Base-by-base conservation (phyloP, 2,888 invertebrate genomes). In the Achlya flavicornis region DNA sequence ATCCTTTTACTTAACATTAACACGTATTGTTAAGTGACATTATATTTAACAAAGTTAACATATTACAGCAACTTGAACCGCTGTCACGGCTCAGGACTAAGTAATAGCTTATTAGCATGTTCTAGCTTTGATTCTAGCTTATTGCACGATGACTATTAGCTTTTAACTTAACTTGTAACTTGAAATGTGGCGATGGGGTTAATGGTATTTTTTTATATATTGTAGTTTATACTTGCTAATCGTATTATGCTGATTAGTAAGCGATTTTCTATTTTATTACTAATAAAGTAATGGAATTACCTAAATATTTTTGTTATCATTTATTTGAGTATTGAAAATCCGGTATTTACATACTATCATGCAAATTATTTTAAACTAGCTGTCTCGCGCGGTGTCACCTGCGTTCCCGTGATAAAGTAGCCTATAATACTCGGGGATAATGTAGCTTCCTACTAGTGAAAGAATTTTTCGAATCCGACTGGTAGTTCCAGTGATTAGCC, bases 31-130 rank as follows among this genome's bases (percentile, higher is more conserved):
- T 65, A 32, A 26, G 41, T 57, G 62, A 41, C 43, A 48, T 61
- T 58, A 65, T 72, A 72, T 76, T 73, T 67, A 66, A 60, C 64
- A 58, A 61, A 57, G 63, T 69, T 41, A 66, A 66, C 66, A 58
- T 62, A 69, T 58, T 63, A 67, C 61, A 61, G 62, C 63, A 63
- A 67, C 66, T 61, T 26, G 7, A 38, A 14, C 57, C n/a, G 46
- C 46, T 58, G 62, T 46, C 26, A 61, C 57, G 64, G 73, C 73
- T 69, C 67, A 73, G 66, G 32, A 41, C 64, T 72, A 63, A 71
- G 71, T 71, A 71, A 72, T 69, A 63, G 46, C 63, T 60, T 63
- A 70, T 67, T 72, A 69, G 66, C 67, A 66, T 65, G 61, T 62
- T 48, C 35, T n/a, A 58, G 35, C 58, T 58, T 32, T 33, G 33